Percentiles rank a stretch among this genome's conserved stretches.
phyloP scores from a whole-genome alignment of 2,797 vertebrate species.

The Rousettus madagascariensis region DNA sequence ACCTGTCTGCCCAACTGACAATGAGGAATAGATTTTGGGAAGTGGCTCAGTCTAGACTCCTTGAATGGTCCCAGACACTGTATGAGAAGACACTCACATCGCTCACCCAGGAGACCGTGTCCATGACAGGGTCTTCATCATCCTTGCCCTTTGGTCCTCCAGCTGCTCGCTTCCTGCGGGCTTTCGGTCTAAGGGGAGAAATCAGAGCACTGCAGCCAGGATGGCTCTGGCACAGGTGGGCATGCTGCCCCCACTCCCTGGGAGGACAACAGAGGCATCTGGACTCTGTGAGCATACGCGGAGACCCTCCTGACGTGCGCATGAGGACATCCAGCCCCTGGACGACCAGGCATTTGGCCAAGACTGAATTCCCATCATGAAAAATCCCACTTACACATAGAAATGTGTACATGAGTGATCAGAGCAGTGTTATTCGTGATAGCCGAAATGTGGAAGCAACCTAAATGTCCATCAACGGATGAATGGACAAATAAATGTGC shows the following conservation, averaged over 20 bases:
- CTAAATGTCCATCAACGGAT: background rate
- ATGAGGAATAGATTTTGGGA: background rate
- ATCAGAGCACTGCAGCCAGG: background rate
- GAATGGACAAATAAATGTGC: background rate
- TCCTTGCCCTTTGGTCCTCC: rapidly evolving
- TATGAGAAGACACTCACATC: rapidly evolving
- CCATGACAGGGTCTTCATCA: conserved; percentile 45
- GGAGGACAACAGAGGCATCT: rapidly evolving
- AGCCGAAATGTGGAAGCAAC: background rate
- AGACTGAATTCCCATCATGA: background rate
- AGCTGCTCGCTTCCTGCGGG: background rate
- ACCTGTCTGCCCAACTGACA: no score
- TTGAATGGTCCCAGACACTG: rapidly evolving
- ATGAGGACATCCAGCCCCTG: background rate
- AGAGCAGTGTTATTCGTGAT: background rate
- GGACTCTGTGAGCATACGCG: rapidly evolving
- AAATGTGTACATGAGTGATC: rapidly evolving
- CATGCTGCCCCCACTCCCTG: rapidly evolving
- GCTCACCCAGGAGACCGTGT: conserved; percentile 42
- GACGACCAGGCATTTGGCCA: background rate
- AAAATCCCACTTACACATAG: no score
- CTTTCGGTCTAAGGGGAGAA: conserved; percentile 42
- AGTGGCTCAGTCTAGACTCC: background rate
- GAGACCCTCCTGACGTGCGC: rapidly evolving
- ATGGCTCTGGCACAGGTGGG: background rate